These are phyloP conservation scores for Plusia festucae DNA, from an alignment of 2,888 invertebrate genomes.

Conservation along the genomic window DNA sequence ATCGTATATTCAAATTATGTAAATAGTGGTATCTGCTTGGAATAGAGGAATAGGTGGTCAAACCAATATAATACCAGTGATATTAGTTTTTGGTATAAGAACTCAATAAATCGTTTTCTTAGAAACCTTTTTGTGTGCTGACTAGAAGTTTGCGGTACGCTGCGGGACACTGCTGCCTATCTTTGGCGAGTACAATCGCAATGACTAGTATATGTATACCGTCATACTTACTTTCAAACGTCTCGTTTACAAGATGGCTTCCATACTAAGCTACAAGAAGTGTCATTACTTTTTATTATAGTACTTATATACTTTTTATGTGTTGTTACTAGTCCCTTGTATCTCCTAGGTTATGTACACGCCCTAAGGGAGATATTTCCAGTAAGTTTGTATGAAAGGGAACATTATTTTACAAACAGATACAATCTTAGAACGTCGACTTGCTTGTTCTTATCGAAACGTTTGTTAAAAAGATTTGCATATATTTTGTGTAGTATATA, in stretches of 20 bases:
- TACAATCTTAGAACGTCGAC: constrained; percentile 42
- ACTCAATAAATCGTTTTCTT: too few relatives aligned
- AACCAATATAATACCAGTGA: too few relatives aligned
- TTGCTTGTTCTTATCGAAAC: constrained; percentile 29
- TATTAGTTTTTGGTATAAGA: too few relatives aligned
- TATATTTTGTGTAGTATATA: constrained; percentile 16
- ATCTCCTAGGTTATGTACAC: constrained; percentile 28
- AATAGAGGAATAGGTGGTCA: too few relatives aligned
- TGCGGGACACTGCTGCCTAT: background rate
- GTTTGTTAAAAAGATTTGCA: constrained; percentile 29
- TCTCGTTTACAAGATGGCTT: constrained; percentile 1
- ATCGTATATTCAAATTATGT: too few relatives aligned
- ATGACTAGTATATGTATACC: background rate
- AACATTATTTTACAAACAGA: constrained; percentile 34
- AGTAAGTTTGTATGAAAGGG: constrained; percentile 42
- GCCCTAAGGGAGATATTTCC: constrained; percentile 42
- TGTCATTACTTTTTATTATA: constrained; percentile 15
- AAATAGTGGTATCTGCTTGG: too few relatives aligned
- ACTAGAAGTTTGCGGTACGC: too few relatives aligned
- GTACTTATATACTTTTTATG: constrained; percentile 12
- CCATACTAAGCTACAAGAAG: background rate
- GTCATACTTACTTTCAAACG: background rate
- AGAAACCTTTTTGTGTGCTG: too few relatives aligned
- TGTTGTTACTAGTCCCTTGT: constrained; percentile 34
- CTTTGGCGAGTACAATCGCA: background rate